Base-by-base conservation (phyloP, 2,113 vertebrate genomes). In the Alexandromys fortis region DNA sequence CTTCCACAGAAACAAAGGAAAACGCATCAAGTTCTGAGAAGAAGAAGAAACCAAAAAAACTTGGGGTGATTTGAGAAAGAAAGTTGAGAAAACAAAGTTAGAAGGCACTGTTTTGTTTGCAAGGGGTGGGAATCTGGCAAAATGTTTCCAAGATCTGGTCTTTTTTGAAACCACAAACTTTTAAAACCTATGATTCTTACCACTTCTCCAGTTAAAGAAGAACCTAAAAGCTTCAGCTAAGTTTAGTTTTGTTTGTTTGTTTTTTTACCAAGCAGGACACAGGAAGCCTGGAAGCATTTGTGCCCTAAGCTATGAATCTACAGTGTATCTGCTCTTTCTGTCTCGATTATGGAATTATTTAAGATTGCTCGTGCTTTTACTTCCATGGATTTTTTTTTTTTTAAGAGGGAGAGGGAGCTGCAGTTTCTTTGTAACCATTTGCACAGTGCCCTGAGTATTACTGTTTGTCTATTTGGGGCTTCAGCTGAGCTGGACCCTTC, bases 71-170 rank as follows among this genome's bases (percentile, higher is more conserved):
- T 4, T 58, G 61, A 38, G 47, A 24, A 90, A 85, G 55, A 19
- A 58, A 58, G 5, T 21, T 65, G 52, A 45, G 52, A 21, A 90
- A 85, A 88, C 52, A 5, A 76, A 81, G 24, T 47, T 79, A 13
- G 11, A 8, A 42, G 67, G 7, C 0, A 0, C 17, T 22, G 21
- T 2, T 91, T 22, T 55, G 14, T 45, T 45, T 19, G 2, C 26
- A 30, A 0, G 47, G 24, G 21, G 0, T 49, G 21, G 2, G 1
- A 9, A 70, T 6, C 10, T 5, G 13, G 7, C 3, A 49, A 14
- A 21, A 24, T 14, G 30, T 45, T 21, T 38, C 67, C 3, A 3
- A 81, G 58, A 65, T 16, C 67, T 5, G 28, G 12, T 14, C 61
- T 68, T 0, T 35, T 35, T 38, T n/a, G 38, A 93, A 89, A 73